phyloP scores from a whole-genome alignment of 2,113 vertebrate species.

The Xenus cinereus region DNA sequence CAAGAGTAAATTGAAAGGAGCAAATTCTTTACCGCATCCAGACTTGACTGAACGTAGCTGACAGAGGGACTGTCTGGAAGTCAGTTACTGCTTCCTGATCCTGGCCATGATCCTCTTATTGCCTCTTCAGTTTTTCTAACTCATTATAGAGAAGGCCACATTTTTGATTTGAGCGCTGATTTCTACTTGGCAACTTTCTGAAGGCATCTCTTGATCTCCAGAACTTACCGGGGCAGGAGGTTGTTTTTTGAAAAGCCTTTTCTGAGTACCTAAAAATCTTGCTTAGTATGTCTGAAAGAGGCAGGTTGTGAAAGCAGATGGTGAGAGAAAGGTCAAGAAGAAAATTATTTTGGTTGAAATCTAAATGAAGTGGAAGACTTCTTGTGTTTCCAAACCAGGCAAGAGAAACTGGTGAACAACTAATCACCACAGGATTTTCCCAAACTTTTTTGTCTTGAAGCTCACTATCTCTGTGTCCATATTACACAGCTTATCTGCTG shows the following conservation, averaged over 20 bases:
- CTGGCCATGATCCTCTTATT: not conserved
- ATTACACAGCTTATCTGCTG: not conserved
- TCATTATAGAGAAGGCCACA: not conserved
- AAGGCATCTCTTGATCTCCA: not conserved
- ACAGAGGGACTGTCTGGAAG: not conserved
- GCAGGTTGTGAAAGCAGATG: not conserved
- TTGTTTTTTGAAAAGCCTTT: not conserved
- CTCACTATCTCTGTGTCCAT: not conserved
- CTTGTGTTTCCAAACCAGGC: not conserved
- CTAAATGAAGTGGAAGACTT: not conserved
- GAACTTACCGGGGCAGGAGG: not conserved
- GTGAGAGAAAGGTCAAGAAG: not conserved
- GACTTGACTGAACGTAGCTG: not conserved
- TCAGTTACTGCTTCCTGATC: not conserved
- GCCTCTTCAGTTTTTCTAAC: not conserved
- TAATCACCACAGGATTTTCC: fast-evolving
- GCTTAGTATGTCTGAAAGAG: not conserved
- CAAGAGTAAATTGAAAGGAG: not conserved
- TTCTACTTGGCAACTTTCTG: not conserved
- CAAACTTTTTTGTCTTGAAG: not conserved
- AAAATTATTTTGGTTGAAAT: not conserved
- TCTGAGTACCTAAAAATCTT: not conserved
- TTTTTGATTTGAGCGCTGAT: not conserved
- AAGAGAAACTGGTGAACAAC: not conserved
- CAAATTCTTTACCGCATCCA: not conserved